Conservation (phyloP, 1,140 invertebrate species). For the Neodiprion fabricii region DNA sequence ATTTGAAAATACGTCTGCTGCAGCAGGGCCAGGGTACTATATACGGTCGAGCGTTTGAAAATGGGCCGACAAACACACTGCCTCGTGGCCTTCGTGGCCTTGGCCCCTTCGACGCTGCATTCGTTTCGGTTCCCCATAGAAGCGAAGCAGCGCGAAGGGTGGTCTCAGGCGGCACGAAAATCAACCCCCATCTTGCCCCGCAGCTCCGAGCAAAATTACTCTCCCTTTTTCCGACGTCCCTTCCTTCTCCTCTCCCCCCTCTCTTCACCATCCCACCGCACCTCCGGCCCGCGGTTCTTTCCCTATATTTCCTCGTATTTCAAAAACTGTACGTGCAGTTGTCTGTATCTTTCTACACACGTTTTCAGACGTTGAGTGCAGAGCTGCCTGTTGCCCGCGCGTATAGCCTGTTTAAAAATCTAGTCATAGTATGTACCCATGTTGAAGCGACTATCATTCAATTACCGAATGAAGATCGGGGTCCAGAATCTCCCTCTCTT, state of each 20-base stretch:
- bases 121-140: slow-evolving; percentile 40
- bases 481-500: no score
- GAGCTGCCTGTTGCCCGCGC: not conserved
- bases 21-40: not conserved
- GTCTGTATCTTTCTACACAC: not conserved
- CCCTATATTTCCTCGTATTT: not conserved
- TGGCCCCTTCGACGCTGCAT: slow-evolving; percentile 38
- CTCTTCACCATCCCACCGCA: not conserved
- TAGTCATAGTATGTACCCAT: not conserved
- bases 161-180: slow-evolving; percentile 36
- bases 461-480: not conserved
- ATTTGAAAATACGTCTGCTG: not conserved
- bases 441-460: not conserved
- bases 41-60: slow-evolving; percentile 29
- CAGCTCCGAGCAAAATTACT: slow-evolving; percentile 32
- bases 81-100: slow-evolving; percentile 33
- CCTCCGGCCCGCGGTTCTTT: slow-evolving; percentile 1
- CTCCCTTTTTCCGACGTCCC: not conserved
- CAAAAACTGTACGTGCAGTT: not conserved
- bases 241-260: not conserved
- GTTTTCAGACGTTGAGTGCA: not conserved
- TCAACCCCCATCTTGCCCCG: slow-evolving; percentile 34
- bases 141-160: slow-evolving; percentile 35
- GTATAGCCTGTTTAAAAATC: not conserved
- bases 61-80: slow-evolving; percentile 37